These are phyloP conservation scores for Macroglossus sobrinus DNA, from an alignment of 2,113 vertebrate species.

Conservation along the genomic window DNA sequence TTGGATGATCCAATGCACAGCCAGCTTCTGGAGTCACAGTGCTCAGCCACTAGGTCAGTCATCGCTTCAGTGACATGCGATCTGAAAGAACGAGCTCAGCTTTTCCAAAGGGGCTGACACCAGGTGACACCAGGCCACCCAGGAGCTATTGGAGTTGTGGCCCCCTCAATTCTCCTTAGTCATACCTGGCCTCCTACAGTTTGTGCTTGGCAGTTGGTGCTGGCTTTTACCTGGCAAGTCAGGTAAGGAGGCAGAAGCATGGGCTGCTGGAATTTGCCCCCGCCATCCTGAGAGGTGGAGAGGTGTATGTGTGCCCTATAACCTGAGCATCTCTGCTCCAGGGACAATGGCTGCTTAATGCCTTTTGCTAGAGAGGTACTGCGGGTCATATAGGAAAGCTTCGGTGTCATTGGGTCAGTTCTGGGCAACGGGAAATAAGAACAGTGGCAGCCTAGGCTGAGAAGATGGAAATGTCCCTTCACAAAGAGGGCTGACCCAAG, in stretches of 20 bases:
- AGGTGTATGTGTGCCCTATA: too few species aligned
- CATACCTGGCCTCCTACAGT: neutral
- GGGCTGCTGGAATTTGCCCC: neutral
- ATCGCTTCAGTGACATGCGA: neutral
- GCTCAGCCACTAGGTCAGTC: fast-evolving
- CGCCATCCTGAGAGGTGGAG: neutral
- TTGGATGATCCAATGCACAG: fast-evolving
- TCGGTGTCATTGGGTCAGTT: neutral
- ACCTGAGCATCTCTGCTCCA: neutral
- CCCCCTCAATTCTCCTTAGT: fast-evolving
- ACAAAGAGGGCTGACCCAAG: neutral
- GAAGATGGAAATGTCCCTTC: neutral
- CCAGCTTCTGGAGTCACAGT: neutral
- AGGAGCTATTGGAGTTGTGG: fast-evolving
- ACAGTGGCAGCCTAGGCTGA: too few species aligned
- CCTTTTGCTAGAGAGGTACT: neutral
- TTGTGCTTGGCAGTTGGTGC: neutral
- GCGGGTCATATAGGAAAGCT: neutral
- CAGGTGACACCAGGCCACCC: fast-evolving
- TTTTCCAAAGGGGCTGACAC: neutral
- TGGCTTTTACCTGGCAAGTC: fast-evolving
- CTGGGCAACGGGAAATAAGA: neutral
- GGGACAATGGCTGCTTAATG: neutral
- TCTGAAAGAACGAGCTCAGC: neutral
- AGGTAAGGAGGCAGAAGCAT: neutral